These are phyloP conservation scores for Platerodrilus igneus DNA, from an alignment of 2,888 invertebrate genomes.

Conservation along the genomic window DNA sequence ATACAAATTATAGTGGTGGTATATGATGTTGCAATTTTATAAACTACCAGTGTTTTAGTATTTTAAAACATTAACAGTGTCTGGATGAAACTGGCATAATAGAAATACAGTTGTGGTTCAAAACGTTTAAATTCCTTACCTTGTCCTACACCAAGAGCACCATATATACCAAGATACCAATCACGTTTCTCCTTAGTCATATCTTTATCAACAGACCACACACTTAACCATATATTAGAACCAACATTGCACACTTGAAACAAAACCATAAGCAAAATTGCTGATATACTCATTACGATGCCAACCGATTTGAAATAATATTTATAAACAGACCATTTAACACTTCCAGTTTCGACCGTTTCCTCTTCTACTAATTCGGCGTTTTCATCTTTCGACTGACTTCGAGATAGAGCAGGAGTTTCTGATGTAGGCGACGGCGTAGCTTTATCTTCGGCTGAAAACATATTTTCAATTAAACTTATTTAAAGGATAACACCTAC, in stretches of 20 bases:
- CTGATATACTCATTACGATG: slow-evolving; percentile 64
- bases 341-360: slow-evolving; percentile 86
- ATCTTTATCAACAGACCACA: not conserved
- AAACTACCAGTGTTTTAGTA: too few relatives aligned
- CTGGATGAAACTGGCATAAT: too few relatives aligned
- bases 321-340: slow-evolving; percentile 82
- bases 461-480: slow-evolving; percentile 23
- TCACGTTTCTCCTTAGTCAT: not conserved
- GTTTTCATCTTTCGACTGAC: slow-evolving; percentile 36
- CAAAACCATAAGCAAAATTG: slow-evolving; percentile 38
- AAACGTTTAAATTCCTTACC: too few relatives aligned
- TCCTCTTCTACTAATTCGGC: slow-evolving; percentile 87
- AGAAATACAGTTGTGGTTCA: too few relatives aligned
- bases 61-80: too few relatives aligned
- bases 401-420: slow-evolving; percentile 36
- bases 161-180: slow-evolving; percentile 37
- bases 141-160: slow-evolving; percentile 42
- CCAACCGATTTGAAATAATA: slow-evolving; percentile 86
- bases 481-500: too few relatives aligned
- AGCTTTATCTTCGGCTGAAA: slow-evolving; percentile 35
- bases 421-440: slow-evolving; percentile 34
- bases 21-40: too few relatives aligned
- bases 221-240: not conserved
- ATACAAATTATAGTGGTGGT: too few relatives aligned
- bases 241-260: slow-evolving; percentile 24